A percentile compares a stretch with the other conserved stretches of the same genome.
These are phyloP conservation scores for Pollenia griseotomentosa DNA, from an alignment of 2,888 invertebrate species.

Conservation along the genomic window DNA sequence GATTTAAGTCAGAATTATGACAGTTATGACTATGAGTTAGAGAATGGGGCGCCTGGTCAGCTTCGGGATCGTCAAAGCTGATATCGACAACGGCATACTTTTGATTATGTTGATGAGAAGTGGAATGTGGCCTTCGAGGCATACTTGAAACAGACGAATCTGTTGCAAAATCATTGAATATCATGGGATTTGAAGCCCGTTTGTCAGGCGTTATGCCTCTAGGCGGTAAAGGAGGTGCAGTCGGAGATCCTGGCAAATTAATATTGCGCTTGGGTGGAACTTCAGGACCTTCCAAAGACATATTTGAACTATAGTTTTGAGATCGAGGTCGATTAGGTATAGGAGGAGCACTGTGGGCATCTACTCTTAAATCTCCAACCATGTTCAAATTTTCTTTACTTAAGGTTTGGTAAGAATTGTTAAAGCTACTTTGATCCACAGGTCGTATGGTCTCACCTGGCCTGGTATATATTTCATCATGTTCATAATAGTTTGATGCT, in stretches of 20 bases:
- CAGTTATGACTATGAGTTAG: constrained; percentile 76
- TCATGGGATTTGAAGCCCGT: constrained; percentile 83
- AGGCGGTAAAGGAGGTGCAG: constrained; percentile 92
- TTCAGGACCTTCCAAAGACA: constrained; percentile 84
- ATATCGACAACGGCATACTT: constrained; percentile 85
- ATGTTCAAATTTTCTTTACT: constrained; percentile 81
- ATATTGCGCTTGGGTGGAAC: constrained; percentile 85
- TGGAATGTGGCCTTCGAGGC: constrained; percentile 78
- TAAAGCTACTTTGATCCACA: constrained; percentile 77
- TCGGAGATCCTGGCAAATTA: constrained; percentile 82
- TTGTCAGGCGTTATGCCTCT: constrained; percentile 87
- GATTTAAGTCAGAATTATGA: constrained; percentile 77
- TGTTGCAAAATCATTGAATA: constrained; percentile 82
- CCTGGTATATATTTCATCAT: constrained; percentile 90
- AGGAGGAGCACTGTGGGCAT: constrained; percentile 62
- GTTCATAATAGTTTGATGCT: constrained; percentile 85
- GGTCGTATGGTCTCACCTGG: constrained; percentile 85
- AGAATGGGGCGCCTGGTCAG: constrained; percentile 80
- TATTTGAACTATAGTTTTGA: constrained; percentile 86
- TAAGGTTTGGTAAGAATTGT: constrained; percentile 82
- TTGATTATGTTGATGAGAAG: constrained; percentile 79
- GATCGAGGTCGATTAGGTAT: constrained; percentile 73
- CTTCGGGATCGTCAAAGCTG: constrained; percentile 84
- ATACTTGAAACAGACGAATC: constrained; percentile 76
- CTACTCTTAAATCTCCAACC: constrained; percentile 63